A percentile compares a stretch with the other conserved stretches of the same genome.
Conservation (phyloP, 2,113 vertebrate genomes). For the Proteles cristata region DNA sequence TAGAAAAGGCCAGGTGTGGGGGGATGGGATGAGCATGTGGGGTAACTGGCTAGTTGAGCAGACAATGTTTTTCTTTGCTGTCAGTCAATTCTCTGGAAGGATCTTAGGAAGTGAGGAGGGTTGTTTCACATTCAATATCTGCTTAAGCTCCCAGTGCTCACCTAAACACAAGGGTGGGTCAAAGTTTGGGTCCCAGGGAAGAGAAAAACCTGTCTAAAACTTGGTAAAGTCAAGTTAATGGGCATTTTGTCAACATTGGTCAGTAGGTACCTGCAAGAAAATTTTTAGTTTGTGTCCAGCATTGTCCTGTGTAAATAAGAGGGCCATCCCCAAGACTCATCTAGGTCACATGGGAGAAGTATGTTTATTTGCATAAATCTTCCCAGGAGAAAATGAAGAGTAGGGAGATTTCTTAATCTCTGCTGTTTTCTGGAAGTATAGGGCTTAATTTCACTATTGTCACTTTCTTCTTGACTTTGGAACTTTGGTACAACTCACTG, state of each 20-base stretch:
- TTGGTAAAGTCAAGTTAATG: neutral
- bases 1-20: neutral
- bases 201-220: neutral
- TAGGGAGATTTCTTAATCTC: neutral
- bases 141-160: neutral
- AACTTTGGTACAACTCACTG: neutral
- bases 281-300: neutral
- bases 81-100: neutral
- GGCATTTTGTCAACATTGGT: neutral
- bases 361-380: neutral
- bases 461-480: neutral
- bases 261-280: neutral
- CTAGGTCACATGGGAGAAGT: neutral
- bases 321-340: neutral
- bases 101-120: no score
- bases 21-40: neutral
- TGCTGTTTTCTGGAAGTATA: neutral
- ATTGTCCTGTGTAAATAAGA: no score
- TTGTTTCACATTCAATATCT: neutral
- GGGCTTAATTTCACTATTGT: neutral
- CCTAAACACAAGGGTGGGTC: neutral
- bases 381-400: neutral
- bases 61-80: neutral
- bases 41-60: neutral
- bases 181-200: neutral